Conservation (phyloP, 2,888 invertebrate genomes). For the Andrena haemorrhoa region DNA sequence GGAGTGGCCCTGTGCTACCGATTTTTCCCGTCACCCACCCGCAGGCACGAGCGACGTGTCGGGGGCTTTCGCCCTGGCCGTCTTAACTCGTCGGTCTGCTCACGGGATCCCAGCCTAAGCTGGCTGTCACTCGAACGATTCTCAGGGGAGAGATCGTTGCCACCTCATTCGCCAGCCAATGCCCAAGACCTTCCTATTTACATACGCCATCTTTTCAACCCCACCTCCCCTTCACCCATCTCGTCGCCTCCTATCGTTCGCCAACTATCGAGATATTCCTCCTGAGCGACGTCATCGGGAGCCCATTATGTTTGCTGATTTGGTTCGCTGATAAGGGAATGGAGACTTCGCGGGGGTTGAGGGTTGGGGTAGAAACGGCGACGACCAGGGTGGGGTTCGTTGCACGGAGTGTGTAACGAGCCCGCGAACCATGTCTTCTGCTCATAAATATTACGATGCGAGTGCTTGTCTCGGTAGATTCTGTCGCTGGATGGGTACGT, state of each 20-base stretch:
- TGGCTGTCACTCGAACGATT: constrained; percentile 65
- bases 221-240: background rate
- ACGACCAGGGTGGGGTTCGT: constrained; percentile 4
- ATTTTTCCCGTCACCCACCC: constrained; percentile 49
- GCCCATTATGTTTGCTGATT: constrained; percentile 58
- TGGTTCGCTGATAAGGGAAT: constrained; percentile 41
- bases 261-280: constrained; percentile 42
- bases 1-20: constrained; percentile 30
- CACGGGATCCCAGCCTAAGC: constrained; percentile 43
- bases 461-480: background rate
- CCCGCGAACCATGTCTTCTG: constrained; percentile 10
- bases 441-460: constrained; percentile 28
- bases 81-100: constrained; percentile 61
- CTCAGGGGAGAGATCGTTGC: constrained; percentile 76
- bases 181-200: constrained; percentile 74
- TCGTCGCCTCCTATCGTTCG: constrained; percentile 11
- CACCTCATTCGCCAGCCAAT: constrained; percentile 73
- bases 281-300: constrained; percentile 45
- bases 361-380: background rate
- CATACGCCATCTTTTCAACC: constrained; percentile 70
- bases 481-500: too few relatives aligned
- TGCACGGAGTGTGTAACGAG: constrained; percentile 28
- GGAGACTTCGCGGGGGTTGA: constrained; percentile 3
- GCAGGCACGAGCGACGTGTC: background rate
- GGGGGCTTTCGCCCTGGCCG: constrained; percentile 9